These are phyloP conservation scores for Parotia lawesii DNA, from an alignment of 2,113 vertebrate genomes.

Conservation along the genomic window DNA sequence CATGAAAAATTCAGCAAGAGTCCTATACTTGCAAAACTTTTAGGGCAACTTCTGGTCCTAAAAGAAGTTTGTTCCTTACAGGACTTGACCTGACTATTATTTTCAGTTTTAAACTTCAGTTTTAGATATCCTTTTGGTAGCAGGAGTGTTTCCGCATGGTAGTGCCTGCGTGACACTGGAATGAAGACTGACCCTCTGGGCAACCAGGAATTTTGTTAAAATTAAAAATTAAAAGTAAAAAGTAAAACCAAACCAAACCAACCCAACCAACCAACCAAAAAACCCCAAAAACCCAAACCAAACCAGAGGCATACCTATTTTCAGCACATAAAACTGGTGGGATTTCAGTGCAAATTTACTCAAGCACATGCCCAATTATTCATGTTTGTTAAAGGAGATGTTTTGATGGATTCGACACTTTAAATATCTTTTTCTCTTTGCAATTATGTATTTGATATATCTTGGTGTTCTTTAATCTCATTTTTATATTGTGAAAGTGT, in stretches of 20 bases:
- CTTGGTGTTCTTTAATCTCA: not conserved
- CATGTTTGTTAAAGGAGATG: not conserved
- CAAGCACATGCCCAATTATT: not conserved
- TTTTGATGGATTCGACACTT: not conserved
- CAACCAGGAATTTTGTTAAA: not conserved
- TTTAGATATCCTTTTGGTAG: not conserved
- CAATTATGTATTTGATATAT: not conserved
- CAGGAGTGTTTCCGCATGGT: not conserved
- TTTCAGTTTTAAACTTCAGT: not conserved
- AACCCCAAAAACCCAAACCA: not conserved
- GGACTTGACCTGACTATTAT: too few species aligned
- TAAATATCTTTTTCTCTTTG: not conserved
- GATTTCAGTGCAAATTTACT: not conserved
- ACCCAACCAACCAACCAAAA: not conserved
- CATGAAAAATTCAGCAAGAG: not conserved
- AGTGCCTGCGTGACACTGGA: not conserved
- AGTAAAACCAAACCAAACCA: not conserved
- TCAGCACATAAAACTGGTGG: not conserved
- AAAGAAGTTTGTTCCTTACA: not conserved
- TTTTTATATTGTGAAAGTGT: not conserved
- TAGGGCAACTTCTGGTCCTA: not conserved
- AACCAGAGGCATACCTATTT: not conserved
- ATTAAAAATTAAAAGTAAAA: not conserved
- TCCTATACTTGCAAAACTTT: not conserved
- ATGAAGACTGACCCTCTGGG: not conserved